Evolutionary conservation across 2,888 invertebrate genomes (phyloP), one percentile per base, ranked within the genome.

Genomic region (Tanytarsus gracilentus): DNA sequence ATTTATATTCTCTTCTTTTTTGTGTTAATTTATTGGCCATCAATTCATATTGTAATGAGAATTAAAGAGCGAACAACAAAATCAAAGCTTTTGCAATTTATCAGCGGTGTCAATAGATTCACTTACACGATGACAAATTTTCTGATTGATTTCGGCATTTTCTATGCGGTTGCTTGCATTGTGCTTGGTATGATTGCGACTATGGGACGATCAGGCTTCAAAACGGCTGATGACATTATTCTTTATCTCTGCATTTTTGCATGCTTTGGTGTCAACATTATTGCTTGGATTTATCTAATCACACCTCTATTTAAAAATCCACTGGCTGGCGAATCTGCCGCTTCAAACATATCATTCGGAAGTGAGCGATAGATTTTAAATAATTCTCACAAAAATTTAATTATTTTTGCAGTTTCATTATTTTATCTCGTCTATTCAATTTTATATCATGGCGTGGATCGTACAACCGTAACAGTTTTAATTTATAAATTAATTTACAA

Each of bases 271-370:
- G 83, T 81, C 68, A 77, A 84, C 0, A 82, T 83, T 70, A 70
- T 91, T 63, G 89, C 90, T 0, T 73, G 87, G 30, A 81, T 81
- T 64, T 91, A 89, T 69, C 65, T 88, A 8, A 70, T 79, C 40
- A 84, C 88, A 1, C 80, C 81, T 66, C 62, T 80, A n/a, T 89
- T 89, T 69, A 75, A 76, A 4, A 81, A 84, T 6, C 85, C 90
- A 0, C 81, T 90, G 0, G 78, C 84, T 1, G 90, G 88, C 7
- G 52, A 52, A 29, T 11, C 30, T 8, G 2, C 30, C 9, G 30
- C 21, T 2, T 11, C 29, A 21, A n/a, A n/a, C n/a, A n/a, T n/a
- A n/a, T n/a, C n/a, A n/a, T n/a, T n/a, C n/a, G n/a, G n/a, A n/a
- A n/a, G n/a, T n/a, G n/a, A n/a, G n/a, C n/a, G n/a, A n/a, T n/a